Percentiles rank a stretch among this genome's conserved stretches.
Conservation (phyloP, 2,113 vertebrate genomes). For the Empidonax alnorum region DNA sequence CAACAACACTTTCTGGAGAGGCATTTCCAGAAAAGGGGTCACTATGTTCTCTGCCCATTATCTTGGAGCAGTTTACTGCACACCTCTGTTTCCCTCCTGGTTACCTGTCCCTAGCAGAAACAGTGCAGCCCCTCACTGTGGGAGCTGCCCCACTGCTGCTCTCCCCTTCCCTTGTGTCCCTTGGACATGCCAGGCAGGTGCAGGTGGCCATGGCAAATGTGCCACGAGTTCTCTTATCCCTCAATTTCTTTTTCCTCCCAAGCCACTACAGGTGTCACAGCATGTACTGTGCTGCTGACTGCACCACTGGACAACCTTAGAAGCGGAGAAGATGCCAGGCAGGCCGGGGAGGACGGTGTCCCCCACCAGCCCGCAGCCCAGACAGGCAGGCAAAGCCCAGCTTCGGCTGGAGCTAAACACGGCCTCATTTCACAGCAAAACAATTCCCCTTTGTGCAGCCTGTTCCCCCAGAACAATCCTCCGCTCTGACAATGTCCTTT, state of each 20-base stretch:
- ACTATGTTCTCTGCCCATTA: not conserved
- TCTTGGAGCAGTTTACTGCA: not conserved
- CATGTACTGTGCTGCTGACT: not conserved
- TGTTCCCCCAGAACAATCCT: conserved; percentile 64
- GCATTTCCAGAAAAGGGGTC: not conserved
- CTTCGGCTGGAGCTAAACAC: not conserved
- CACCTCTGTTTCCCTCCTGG: not conserved
- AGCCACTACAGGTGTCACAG: not conserved
- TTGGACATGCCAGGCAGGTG: not conserved
- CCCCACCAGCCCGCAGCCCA: not conserved
- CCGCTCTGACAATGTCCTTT: conserved; percentile 56
- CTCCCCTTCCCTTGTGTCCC: not conserved
- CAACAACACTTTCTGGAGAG: not conserved
- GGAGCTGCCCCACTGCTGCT: not conserved
- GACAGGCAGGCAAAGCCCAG: conserved; percentile 28
- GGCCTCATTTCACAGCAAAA: conserved; percentile 38
- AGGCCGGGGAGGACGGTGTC: not conserved
- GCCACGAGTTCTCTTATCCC: not conserved
- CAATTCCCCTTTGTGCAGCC: conserved; percentile 58
- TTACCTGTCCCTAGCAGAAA: not conserved
- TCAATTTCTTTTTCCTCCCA: not conserved
- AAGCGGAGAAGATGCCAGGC: not conserved
- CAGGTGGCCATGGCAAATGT: not conserved
- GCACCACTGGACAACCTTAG: not conserved
- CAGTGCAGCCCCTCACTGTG: not conserved